Evolutionary conservation across 30 jellyfish, hydroid and myxozoan species (phyloP).

Genomic region (Cassiopea andromeda): DNA sequence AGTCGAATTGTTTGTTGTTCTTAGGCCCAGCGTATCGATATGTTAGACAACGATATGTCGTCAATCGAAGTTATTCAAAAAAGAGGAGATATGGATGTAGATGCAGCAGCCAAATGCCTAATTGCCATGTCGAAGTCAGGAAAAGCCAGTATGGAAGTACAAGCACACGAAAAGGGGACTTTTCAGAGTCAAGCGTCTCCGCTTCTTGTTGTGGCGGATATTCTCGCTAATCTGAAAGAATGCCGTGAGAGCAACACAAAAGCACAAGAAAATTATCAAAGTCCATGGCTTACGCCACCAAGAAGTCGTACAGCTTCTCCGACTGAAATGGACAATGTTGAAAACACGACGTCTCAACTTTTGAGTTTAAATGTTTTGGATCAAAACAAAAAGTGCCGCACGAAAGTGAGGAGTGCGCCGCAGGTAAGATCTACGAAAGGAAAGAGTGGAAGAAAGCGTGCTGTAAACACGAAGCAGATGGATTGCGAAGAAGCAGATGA

Average conservation of each 20-base stretch:
- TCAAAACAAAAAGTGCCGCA: constrained; percentile 51
- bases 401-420: constrained; percentile 39
- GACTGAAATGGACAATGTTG: constrained; percentile 69
- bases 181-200: constrained; percentile 38
- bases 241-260: constrained; percentile 47
- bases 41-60: constrained; percentile 65
- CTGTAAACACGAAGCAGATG: constrained; percentile 54
- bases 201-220: constrained; percentile 75
- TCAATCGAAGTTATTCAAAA: constrained; percentile 23
- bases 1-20: constrained; percentile 33
- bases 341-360: constrained; percentile 54
- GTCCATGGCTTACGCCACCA: constrained; percentile 98
- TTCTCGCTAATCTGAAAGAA: constrained; percentile 87
- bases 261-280: constrained; percentile 43
- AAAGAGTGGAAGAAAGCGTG: constrained; percentile 54
- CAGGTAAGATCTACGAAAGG: constrained; percentile 21
- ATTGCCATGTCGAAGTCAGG: constrained; percentile 82
- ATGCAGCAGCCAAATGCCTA: constrained; percentile 82
- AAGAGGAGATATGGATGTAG: constrained; percentile 73
- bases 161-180: constrained; percentile 46
- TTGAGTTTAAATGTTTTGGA: constrained; percentile 59
- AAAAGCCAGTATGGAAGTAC: constrained; percentile 13
- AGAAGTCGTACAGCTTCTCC: constrained; percentile 99
- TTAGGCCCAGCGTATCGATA: constrained; percentile 27
- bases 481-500: constrained; percentile 46